Evolutionary conservation across 1,140 invertebrate genomes (phyloP).

Genomic region (Eubasilissa regina): DNA sequence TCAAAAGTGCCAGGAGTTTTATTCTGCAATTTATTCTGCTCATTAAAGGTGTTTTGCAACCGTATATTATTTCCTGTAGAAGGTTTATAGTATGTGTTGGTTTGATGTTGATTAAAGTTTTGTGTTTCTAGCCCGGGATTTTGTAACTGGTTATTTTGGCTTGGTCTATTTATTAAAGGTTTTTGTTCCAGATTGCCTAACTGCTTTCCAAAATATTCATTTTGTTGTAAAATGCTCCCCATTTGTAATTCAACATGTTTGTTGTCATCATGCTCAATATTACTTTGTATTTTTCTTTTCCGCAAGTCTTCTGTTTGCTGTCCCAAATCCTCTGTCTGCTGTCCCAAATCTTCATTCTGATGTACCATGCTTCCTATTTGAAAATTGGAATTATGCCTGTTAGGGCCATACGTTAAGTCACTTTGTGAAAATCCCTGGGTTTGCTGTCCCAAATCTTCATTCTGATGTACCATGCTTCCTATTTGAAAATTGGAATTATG

Average conservation of each 20-base stretch:
- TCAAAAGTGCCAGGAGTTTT: slow-evolving; percentile 24
- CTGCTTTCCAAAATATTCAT: slow-evolving; percentile 27
- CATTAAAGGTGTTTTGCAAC: neutral
- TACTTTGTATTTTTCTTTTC: slow-evolving; percentile 26
- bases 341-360: slow-evolving; percentile 38
- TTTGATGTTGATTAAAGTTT: too few species aligned
- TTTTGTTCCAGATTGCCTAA: neutral
- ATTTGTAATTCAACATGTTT: slow-evolving; percentile 25
- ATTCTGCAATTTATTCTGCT: slow-evolving; percentile 11
- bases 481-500: too few species aligned
- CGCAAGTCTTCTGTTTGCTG: neutral
- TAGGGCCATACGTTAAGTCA: too few species aligned
- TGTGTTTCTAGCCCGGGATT: too few species aligned
- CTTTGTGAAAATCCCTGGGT: too few species aligned
- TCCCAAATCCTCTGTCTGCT: slow-evolving; percentile 37
- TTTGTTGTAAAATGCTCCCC: slow-evolving; percentile 24
- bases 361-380: too few species aligned
- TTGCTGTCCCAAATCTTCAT: too few species aligned
- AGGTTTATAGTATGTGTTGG: slow-evolving; percentile 11
- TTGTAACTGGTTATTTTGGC: too few species aligned
- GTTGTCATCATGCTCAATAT: slow-evolving; percentile 29
- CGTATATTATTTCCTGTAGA: slow-evolving; percentile 15
- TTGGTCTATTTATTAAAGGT: neutral
- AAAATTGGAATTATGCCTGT: too few species aligned
- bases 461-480: too few species aligned